These are phyloP conservation scores for Drosophila rellima DNA, from an alignment of 2,888 invertebrate species.

Conservation along the genomic window DNA sequence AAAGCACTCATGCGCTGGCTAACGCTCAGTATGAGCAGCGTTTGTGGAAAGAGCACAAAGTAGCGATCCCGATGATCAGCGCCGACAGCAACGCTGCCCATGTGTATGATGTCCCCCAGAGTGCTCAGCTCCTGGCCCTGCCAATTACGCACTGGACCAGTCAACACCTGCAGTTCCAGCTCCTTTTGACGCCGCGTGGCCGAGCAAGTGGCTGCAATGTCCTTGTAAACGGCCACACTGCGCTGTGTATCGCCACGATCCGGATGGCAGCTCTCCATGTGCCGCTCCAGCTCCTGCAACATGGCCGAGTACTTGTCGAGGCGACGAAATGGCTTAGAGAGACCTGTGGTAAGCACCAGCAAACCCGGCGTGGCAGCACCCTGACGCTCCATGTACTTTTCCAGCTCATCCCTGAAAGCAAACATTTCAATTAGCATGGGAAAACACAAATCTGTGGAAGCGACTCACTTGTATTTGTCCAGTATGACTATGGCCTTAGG, in stretches of 20 bases:
- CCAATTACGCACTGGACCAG: conserved; percentile 97
- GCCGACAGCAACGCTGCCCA: conserved; percentile 96
- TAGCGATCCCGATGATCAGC: conserved; percentile 95
- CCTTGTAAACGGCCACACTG: conserved; percentile 97
- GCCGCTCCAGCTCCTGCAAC: conserved; percentile 97
- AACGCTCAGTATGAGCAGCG: conserved; percentile 95
- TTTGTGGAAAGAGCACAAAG: conserved; percentile 95
- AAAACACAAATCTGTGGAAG: too few relatives aligned
- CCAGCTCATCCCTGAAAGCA: conserved; percentile 90
- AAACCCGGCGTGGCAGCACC: conserved; percentile 95
- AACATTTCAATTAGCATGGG: neutral
- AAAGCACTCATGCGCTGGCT: conserved; percentile 97
- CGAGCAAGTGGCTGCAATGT: conserved; percentile 95
- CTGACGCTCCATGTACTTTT: conserved; percentile 94
- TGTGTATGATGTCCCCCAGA: conserved; percentile 92
- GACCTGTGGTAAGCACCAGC: conserved; percentile 94
- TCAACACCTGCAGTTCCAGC: conserved; percentile 97
- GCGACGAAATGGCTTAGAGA: conserved; percentile 97
- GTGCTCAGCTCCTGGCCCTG: conserved; percentile 92
- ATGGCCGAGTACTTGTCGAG: conserved; percentile 97
- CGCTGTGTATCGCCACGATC: conserved; percentile 99
- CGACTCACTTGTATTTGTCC: conserved; percentile 94
- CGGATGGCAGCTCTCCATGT: conserved; percentile 97
- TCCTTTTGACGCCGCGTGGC: conserved; percentile 97
- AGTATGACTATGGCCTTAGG: conserved; percentile 97